Evolutionary conservation across 2,888 invertebrate genomes (phyloP), one percentile per base, ranked within the genome.

Genomic region (Heliconius erato): DNA sequence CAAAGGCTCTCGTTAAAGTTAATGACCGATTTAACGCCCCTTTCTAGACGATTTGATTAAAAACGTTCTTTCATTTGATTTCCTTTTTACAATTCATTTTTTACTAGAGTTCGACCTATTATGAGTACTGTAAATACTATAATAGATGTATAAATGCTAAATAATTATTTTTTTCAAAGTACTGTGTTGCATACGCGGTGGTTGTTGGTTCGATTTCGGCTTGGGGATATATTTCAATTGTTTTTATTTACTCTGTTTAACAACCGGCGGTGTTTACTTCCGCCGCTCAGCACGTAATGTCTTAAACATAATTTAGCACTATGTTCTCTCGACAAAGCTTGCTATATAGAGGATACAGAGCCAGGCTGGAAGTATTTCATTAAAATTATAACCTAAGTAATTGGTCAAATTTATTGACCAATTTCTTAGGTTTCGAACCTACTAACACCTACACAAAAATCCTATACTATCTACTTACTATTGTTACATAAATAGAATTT

Each of bases 21-120:
- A 95, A 95, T 93, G 93, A 93, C 87, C 92, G 93, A 92, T 91
- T 92, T 91, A 91, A 89, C 44, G 71, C 71, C 78, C 67, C 91
- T 92, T 94, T 93, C 92, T 94, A 91, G 91, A 91, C 90, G 91
- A 94, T 95, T 95, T 94, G 91, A 93, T 95, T 93, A 94, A 94
- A 95, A 94, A 94, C 26, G 78, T 44, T 78, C 78, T 67, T 67
- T 78, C 78, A 67, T 74, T 80, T 80, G 49, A 74, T 80, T 80
- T 54, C 76, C 68, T 67, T 80, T 80, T 74, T 80, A 67, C 49
- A 67, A 78, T 49, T 78, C 78, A 44, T 44, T 78, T 78, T 78
- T 67, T 78, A 44, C 44, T 77, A 77, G 59, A 74, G 12, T 23
- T 59, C 28, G n/a, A 74, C 59, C 49, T 76, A 76, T 72, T 72